Evolutionary conservation across 2,888 invertebrate species (phyloP).

Genomic region (Psylliodes chrysocephalus): DNA sequence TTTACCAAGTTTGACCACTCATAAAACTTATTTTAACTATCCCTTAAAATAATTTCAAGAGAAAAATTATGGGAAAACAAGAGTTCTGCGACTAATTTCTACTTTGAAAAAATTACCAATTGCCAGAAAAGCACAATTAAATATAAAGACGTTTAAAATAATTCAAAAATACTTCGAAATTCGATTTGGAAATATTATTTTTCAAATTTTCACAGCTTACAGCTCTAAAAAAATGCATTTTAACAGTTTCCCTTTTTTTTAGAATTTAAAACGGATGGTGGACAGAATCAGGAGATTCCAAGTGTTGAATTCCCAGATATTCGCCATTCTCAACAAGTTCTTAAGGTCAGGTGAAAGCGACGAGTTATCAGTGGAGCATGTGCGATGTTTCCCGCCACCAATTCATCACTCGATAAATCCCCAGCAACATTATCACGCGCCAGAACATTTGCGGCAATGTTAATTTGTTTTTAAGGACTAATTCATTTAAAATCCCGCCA

Average conservation of each 20-base stretch:
- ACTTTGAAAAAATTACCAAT: too few species aligned
- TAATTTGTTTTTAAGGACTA: slow-evolving; percentile 17
- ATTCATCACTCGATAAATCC: slow-evolving; percentile 78
- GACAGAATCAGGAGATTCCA: slow-evolving; percentile 97
- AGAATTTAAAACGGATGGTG: slow-evolving; percentile 96
- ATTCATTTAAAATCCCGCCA: too few species aligned
- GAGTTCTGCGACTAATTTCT: too few species aligned
- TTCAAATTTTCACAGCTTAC: neutral
- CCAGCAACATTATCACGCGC: slow-evolving; percentile 69
- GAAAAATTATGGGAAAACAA: too few species aligned
- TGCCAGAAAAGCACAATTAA: too few species aligned
- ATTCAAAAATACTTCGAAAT: too few species aligned
- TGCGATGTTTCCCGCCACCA: slow-evolving; percentile 96
- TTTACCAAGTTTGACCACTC: too few species aligned
- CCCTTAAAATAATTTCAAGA: too few species aligned
- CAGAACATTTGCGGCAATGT: slow-evolving; percentile 68
- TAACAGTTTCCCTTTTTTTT: slow-evolving; percentile 48
- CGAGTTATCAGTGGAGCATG: slow-evolving; percentile 92
- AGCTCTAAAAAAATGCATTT: neutral
- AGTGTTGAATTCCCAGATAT: slow-evolving; percentile 97
- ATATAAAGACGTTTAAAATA: too few species aligned
- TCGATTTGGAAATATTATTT: too few species aligned
- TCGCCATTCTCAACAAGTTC: slow-evolving; percentile 94
- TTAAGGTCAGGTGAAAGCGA: slow-evolving; percentile 86
- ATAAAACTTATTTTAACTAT: too few species aligned